Percentiles rank a stretch among this genome's conserved stretches.
These are phyloP conservation scores for Andrena bucephala DNA, from an alignment of 2,888 invertebrate genomes.

Conservation along the genomic window DNA sequence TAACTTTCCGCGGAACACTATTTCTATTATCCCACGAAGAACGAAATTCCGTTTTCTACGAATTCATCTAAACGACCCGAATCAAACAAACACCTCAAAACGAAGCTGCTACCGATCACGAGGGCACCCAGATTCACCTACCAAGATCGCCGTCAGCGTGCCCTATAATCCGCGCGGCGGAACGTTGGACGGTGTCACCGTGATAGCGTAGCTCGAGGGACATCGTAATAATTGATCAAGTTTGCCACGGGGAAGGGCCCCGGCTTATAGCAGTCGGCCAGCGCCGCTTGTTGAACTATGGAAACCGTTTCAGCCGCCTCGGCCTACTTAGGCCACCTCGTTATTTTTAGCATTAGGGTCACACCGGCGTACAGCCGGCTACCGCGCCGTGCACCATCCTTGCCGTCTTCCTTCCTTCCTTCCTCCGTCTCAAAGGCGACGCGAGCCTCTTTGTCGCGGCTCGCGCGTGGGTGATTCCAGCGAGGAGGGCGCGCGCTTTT, in stretches of 20 bases:
- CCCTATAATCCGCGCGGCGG: conserved; percentile 31
- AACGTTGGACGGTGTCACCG: not conserved
- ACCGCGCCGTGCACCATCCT: conserved; percentile 60
- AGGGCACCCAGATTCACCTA: not conserved
- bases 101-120: not conserved
- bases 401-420: conserved; percentile 57
- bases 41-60: not conserved
- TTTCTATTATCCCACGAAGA: not conserved
- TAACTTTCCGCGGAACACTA: too few relatives aligned
- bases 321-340: conserved; percentile 78
- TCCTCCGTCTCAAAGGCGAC: conserved; percentile 50
- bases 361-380: conserved; percentile 70
- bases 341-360: conserved; percentile 83
- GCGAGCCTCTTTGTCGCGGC: conserved; percentile 9
- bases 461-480: conserved; percentile 33
- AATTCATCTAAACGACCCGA: not conserved
- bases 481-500: not conserved
- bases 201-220: conserved; percentile 44
- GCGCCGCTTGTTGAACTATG: conserved; percentile 77
- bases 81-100: too few relatives aligned
- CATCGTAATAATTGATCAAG: conserved; percentile 65
- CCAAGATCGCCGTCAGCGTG: not conserved
- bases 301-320: conserved; percentile 78
- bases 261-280: conserved; percentile 60
- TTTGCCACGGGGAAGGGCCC: conserved; percentile 46